Conservation (phyloP, 1,140 invertebrate genomes). For the Polypedilum pembai region DNA sequence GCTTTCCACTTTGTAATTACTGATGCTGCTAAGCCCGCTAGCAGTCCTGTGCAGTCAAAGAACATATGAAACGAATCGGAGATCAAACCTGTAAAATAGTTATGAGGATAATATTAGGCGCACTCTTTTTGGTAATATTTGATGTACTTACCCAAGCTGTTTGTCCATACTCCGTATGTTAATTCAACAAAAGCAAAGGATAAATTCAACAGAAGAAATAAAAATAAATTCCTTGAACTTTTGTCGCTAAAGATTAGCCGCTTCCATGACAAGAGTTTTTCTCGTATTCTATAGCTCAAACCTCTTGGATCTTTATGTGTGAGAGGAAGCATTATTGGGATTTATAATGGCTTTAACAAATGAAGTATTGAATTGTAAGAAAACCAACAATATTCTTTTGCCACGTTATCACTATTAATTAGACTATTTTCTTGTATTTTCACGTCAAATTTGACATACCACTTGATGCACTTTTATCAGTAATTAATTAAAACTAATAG, state of each 20-base stretch:
- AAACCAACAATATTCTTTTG: neutral
- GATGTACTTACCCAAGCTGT: slow-evolving; percentile 65
- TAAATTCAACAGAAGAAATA: slow-evolving; percentile 90
- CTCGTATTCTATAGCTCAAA: slow-evolving; percentile 55
- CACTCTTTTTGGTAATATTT: neutral
- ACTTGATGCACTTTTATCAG: no score
- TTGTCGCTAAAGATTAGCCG: slow-evolving; percentile 85
- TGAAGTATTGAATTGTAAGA: neutral
- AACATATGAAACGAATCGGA: slow-evolving; percentile 99
- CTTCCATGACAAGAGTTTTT: slow-evolving; percentile 67
- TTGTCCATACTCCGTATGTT: slow-evolving; percentile 91
- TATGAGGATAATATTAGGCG: slow-evolving; percentile 29
- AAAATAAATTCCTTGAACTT: slow-evolving; percentile 87
- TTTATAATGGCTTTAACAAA: neutral
- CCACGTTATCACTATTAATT: neutral
- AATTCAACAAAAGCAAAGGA: slow-evolving; percentile 96
- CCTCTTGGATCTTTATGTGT: slow-evolving; percentile 67
- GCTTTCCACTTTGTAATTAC: slow-evolving; percentile 89
- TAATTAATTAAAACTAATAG: no score
- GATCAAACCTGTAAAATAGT: slow-evolving; percentile 66
- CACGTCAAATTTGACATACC: no score
- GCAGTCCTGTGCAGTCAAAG: slow-evolving; percentile 93
- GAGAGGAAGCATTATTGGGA: slow-evolving; percentile 58
- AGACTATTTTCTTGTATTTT: no score
- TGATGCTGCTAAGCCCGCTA: slow-evolving; percentile 87